phyloP scores from a whole-genome alignment of 1,140 invertebrate species.

The Drosophila sechellia region DNA sequence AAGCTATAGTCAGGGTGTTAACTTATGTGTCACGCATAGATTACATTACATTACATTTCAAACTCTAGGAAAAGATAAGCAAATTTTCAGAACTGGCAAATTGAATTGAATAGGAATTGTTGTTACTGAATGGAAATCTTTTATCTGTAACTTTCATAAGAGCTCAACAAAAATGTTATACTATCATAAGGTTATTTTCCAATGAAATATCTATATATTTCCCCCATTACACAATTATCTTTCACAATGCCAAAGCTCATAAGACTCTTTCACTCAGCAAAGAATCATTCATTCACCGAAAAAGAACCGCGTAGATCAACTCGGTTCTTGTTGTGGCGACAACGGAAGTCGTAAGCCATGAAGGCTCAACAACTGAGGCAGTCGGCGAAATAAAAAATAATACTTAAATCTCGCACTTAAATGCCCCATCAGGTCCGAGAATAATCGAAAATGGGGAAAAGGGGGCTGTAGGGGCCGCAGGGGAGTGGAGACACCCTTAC shows the following conservation, averaged over 20 bases:
- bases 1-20: not conserved
- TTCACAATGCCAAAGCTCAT: not conserved
- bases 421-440: slow-evolving; percentile 39
- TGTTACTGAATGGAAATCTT: not conserved
- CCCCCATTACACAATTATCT: not conserved
- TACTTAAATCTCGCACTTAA: slow-evolving; percentile 56
- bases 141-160: no score
- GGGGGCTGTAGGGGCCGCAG: not conserved
- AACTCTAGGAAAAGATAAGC: not conserved
- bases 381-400: slow-evolving; percentile 35
- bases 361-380: slow-evolving; percentile 58
- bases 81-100: not conserved
- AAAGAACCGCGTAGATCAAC: slow-evolving; percentile 18
- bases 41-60: no score
- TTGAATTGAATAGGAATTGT: no score
- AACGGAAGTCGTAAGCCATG: slow-evolving; percentile 66
- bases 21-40: not conserved
- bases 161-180: no score
- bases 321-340: slow-evolving; percentile 40
- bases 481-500: slow-evolving; percentile 17
- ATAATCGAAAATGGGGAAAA: slow-evolving; percentile 7
- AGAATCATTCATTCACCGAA: slow-evolving; percentile 16
- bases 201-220: not conserved
- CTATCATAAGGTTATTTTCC: not conserved
- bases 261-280: slow-evolving; percentile 16